Conservation (phyloP, 2,797 vertebrate genomes). For the Antennarius maculatus region DNA sequence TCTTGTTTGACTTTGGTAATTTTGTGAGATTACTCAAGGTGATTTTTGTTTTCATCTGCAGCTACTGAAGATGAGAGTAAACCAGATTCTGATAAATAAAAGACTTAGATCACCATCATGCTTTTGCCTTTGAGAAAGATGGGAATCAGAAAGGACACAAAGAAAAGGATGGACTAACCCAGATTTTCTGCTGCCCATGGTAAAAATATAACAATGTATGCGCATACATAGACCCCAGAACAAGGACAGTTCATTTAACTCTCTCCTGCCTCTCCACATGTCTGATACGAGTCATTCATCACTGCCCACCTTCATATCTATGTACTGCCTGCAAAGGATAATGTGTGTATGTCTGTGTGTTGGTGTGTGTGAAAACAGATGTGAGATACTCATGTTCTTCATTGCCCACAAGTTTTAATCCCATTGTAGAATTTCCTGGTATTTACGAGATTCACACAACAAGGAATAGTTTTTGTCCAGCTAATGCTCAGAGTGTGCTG, state of each 20-base stretch:
- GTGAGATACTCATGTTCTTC: constrained; percentile 57
- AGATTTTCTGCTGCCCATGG: constrained; percentile 71
- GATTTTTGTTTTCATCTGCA: constrained; percentile 16
- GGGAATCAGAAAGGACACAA: constrained; percentile 62
- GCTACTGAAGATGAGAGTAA: constrained; percentile 44
- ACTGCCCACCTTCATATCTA: constrained; percentile 68
- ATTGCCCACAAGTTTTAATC: constrained; percentile 46
- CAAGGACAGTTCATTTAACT: constrained; percentile 83
- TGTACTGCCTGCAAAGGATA: constrained; percentile 51
- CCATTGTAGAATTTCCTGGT: constrained; percentile 25
- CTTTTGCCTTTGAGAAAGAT: constrained; percentile 58
- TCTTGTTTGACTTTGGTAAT: constrained; percentile 16
- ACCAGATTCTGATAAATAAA: constrained; percentile 44
- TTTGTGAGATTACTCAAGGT: constrained; percentile 23
- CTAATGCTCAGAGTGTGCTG: constrained; percentile 69
- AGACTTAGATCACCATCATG: constrained; percentile 27
- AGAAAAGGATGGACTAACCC: constrained; percentile 71
- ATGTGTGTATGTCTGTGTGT: constrained; percentile 18
- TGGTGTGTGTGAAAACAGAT: constrained; percentile 52
- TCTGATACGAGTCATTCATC: constrained; percentile 76
- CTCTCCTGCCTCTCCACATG: constrained; percentile 71
- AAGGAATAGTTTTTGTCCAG: constrained; percentile 19
- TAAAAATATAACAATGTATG: constrained; percentile 84
- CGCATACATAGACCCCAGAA: constrained; percentile 79
- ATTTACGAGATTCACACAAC: constrained; percentile 32